phyloP scores from a whole-genome alignment of 1,140 invertebrate genomes.

The Monochamus saltuarius region DNA sequence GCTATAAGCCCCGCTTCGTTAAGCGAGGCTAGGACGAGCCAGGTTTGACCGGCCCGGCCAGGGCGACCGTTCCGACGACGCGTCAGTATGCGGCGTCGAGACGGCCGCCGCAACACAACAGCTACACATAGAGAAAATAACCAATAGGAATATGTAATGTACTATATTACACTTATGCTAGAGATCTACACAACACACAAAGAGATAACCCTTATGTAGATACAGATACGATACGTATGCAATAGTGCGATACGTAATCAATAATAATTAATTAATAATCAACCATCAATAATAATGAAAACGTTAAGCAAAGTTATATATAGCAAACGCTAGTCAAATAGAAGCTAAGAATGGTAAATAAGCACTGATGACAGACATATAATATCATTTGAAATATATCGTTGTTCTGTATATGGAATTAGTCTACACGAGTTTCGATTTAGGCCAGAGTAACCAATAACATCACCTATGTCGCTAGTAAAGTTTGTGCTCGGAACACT shows the following conservation, averaged over 20 bases:
- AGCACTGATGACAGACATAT: constrained; percentile 49
- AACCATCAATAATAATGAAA: constrained; percentile 40
- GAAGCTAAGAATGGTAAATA: constrained; percentile 51
- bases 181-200: constrained; percentile 54
- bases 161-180: constrained; percentile 53
- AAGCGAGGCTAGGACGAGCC: constrained; percentile 36
- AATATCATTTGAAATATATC: constrained; percentile 52
- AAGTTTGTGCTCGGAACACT: constrained; percentile 44
- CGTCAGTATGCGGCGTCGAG: constrained; percentile 22
- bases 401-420: constrained; percentile 53
- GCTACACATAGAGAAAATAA: constrained; percentile 54
- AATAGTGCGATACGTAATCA: constrained; percentile 31
- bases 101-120: constrained; percentile 50
- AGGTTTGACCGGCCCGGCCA: constrained; percentile 37
- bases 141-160: constrained; percentile 50
- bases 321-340: constrained; percentile 49
- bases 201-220: constrained; percentile 51
- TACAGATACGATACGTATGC: constrained; percentile 36
- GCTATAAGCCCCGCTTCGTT: constrained; percentile 44
- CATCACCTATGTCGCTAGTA: constrained; percentile 43
- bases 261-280: constrained; percentile 36
- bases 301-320: constrained; percentile 35
- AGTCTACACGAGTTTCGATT: constrained; percentile 53
- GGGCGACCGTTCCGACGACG: constrained; percentile 28
- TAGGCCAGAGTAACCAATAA: constrained; percentile 51